Evolutionary conservation across 2,113 vertebrate genomes (phyloP).

Genomic region (Lota lota): DNA sequence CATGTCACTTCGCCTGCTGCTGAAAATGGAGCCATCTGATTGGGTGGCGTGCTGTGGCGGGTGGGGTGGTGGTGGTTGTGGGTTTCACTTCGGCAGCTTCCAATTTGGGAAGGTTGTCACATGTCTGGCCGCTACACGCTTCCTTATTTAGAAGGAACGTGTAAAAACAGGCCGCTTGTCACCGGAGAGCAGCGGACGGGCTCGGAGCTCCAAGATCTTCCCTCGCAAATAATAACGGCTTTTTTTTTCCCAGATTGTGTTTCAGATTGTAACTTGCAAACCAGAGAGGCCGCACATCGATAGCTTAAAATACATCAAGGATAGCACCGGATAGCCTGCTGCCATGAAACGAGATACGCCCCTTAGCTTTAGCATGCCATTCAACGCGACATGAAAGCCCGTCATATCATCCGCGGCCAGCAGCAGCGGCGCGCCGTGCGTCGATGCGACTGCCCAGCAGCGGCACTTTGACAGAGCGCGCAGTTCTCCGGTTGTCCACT

Average conservation of each 20-base stretch:
- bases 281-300: not conserved
- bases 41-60: constrained; percentile 56
- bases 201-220: constrained; percentile 54
- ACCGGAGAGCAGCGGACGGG: constrained; percentile 76
- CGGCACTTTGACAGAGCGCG: no score
- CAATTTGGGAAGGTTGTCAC: constrained; percentile 77
- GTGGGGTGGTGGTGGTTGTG: not conserved
- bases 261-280: not conserved
- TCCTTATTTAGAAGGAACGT: constrained; percentile 90
- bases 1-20: no score
- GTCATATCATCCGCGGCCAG: constrained; percentile 37
- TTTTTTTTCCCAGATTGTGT: not conserved
- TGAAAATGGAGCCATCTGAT: constrained; percentile 39
- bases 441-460: no score
- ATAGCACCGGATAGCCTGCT: no score
- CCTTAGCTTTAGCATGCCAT: constrained; percentile 34
- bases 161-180: constrained; percentile 82
- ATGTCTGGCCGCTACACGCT: constrained; percentile 68
- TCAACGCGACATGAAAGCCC: constrained; percentile 48
- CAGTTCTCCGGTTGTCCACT: constrained; percentile 36
- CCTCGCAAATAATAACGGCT: not conserved
- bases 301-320: not conserved
- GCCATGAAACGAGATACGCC: no score
- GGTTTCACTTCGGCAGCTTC: constrained; percentile 59
- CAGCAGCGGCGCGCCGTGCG: no score